Evolutionary conservation across 30 jellyfish, hydroid and myxozoan genomes (phyloP), one percentile per base, ranked within the genome.

Genomic region (Clytia hemisphaerica): DNA sequence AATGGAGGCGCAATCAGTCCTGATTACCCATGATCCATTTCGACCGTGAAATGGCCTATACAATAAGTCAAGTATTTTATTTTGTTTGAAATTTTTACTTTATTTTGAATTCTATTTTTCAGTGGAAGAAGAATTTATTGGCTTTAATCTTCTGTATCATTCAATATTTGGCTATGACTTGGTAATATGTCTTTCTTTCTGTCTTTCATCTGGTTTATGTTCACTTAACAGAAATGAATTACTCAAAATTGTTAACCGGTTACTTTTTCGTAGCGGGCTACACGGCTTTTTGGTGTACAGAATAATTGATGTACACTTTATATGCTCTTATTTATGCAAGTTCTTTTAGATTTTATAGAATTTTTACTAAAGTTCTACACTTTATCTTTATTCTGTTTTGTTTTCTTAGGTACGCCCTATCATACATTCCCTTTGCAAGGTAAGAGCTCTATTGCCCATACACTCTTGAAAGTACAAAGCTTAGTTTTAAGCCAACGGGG

Each of bases 391-490:
- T 21, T 9, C 12, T 61, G 14, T 42, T 0, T 65, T 32, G n/a
- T 16, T 4, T 19, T 58, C 57, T 58, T 46, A 87, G 97, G 97
- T 87, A 87, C 35, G 73, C 89, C 61, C 77, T 87, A 21, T 87
- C 97, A 21, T 87, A 87, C 71, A 87, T 87, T 58, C 97, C 97
- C 21, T 79, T 79, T 73, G 97, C 97, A 60, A 79, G 97, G 97
- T 87, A 44, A 19, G n/a, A n/a, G n/a, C n/a, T n/a, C n/a, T n/a
- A n/a, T n/a, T n/a, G n/a, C n/a, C n/a, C n/a, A n/a, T n/a, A n/a
- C n/a, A n/a, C n/a, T n/a, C n/a, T n/a, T n/a, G n/a, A n/a, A n/a
- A n/a, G n/a, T n/a, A n/a, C n/a, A n/a, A n/a, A n/a, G n/a, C n/a
- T n/a, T n/a, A n/a, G n/a, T n/a, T n/a, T n/a, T n/a, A n/a, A n/a